Conservation (phyloP, 2,113 vertebrate genomes). For the Leucopternis melanops region DNA sequence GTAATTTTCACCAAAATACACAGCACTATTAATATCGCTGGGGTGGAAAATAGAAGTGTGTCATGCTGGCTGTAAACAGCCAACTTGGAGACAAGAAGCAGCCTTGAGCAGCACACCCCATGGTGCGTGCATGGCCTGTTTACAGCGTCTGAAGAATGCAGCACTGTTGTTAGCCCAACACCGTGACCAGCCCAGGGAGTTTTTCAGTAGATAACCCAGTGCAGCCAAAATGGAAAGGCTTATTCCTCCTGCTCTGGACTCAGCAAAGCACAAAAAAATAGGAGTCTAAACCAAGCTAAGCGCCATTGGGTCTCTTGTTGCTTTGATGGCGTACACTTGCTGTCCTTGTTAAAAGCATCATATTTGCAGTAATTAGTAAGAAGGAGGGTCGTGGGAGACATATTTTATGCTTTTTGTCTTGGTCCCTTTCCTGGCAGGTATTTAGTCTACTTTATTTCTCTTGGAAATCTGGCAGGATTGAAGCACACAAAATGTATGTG, state of each 20-base stretch:
- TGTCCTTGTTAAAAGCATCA: background rate
- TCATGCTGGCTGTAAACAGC: constrained; percentile 19
- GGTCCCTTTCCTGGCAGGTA: background rate
- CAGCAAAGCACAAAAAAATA: background rate
- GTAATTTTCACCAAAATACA: constrained; percentile 8
- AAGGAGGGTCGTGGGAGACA: background rate
- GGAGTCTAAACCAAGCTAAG: background rate
- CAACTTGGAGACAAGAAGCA: background rate
- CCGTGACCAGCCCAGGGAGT: background rate
- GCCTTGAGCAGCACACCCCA: background rate
- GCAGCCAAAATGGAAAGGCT: background rate
- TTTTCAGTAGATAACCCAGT: background rate
- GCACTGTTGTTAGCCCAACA: background rate
- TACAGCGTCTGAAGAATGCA: background rate
- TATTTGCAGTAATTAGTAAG: background rate
- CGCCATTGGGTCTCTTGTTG: background rate
- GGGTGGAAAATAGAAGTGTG: constrained; percentile 10
- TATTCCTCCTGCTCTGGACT: background rate
- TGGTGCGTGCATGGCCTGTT: background rate
- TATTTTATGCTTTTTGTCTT: background rate
- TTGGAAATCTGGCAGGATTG: constrained; percentile 19
- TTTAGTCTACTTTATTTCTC: background rate
- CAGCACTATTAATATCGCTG: background rate
- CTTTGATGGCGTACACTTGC: background rate
- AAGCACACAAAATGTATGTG: background rate